Percentiles rank a stretch among this genome's conserved stretches.
Evolutionary conservation across 2,888 invertebrate genomes (phyloP).

Genomic region (Drosophila quinaria): DNA sequence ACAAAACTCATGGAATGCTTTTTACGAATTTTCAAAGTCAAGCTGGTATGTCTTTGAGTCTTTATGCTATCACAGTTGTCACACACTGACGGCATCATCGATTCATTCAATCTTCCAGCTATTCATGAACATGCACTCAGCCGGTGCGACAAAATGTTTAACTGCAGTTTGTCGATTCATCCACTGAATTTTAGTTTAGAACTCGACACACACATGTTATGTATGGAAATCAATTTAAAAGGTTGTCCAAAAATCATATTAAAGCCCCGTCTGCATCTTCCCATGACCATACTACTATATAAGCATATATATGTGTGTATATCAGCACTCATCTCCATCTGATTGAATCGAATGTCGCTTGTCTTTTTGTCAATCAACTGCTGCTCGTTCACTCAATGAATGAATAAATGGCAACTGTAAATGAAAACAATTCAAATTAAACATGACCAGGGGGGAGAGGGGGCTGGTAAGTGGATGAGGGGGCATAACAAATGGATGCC

Average conservation of each 20-base stretch:
- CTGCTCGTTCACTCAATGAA: constrained; percentile 64
- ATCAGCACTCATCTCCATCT: not conserved
- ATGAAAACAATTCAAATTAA: constrained; percentile 82
- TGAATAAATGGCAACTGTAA: constrained; percentile 80
- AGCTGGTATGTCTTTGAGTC: constrained; percentile 4
- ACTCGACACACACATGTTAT: constrained; percentile 11
- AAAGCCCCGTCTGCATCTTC: constrained; percentile 15
- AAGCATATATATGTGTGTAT: not conserved
- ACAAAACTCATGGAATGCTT: not conserved
- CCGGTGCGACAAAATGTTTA: constrained; percentile 19
- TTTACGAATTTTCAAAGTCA: not conserved
- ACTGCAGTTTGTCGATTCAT: constrained; percentile 12
- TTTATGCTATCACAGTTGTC: not conserved
- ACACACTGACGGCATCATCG: not conserved
- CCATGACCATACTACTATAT: not conserved
- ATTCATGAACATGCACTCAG: constrained; percentile 11
- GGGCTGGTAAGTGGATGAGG: too few relatives aligned
- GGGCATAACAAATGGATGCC: not conserved
- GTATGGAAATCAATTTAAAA: constrained; percentile 62
- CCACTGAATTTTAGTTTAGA: constrained; percentile 17
- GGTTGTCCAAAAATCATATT: constrained; percentile 51
- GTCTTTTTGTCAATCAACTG: constrained; percentile 71
- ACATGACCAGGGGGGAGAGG: constrained; percentile 57
- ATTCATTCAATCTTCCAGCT: constrained; percentile 9
- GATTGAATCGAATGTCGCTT: constrained; percentile 12